Base-by-base conservation (phyloP, 2,797 vertebrate genomes). In the Dermochelys coriacea region DNA sequence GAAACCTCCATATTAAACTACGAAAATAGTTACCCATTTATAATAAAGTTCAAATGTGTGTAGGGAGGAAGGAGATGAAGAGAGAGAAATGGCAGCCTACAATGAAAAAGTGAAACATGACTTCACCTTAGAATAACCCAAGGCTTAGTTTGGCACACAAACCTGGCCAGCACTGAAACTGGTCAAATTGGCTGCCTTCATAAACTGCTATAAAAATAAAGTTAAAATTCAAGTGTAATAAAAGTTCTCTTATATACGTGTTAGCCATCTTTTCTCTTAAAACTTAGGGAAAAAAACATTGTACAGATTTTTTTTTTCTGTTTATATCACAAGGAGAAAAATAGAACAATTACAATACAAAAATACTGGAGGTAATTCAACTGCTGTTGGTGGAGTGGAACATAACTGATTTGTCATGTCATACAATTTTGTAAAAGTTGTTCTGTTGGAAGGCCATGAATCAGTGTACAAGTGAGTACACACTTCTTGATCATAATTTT, bases 401-500 rank as follows among this genome's bases (percentile, higher is more conserved):
- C 54, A 64, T 93, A 97, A 93, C 93, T 97, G 96, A 98, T 97
- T 96, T 79, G 84, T 95, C 91, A 79, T 91, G 95, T 93, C 95
- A 97, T 84, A 98, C 90, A 96, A 97, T 98, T 98, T 98, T 92
- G 97, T 97, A 98, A 98, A 98, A 98, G 93, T 95, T 95, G 96
- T 97, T 98, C 96, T 96, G 97, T 92, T 97, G 96, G 96, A 95
- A 97, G 93, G 97, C 95, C 98, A 97, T 97, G 97, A 98, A 97
- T 97, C 91, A 97, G 93, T 88, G 95, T 94, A 97, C 79, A 94
- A 97, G 96, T 98, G 97, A 98, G 98, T 98, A 98, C 47, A 94
- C 90, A 95, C 97, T 97, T 96, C 85, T 88, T 90, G 95, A 96
- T 94, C 88, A 95, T 96, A 96, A 98, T 98, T 98, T 98, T 96